A percentile compares a stretch with the other conserved stretches of the same genome.
Evolutionary conservation across 2,113 vertebrate species (phyloP).

Genomic region (Phoenicopterus ruber): DNA sequence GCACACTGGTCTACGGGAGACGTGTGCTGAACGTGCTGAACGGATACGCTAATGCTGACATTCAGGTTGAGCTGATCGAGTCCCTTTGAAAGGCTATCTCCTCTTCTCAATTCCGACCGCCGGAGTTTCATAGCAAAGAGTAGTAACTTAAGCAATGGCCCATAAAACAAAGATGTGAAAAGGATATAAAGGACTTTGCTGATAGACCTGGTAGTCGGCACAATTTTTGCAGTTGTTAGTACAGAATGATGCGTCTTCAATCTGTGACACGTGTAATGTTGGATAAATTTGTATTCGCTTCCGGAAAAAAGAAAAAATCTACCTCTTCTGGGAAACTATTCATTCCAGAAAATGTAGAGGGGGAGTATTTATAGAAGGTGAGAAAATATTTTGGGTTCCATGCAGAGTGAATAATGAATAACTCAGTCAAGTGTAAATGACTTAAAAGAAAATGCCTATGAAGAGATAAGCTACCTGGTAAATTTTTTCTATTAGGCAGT

Average conservation of each 20-base stretch:
- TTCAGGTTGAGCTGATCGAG: not conserved
- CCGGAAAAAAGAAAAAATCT: not conserved
- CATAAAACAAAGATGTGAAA: not conserved
- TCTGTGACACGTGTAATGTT: not conserved
- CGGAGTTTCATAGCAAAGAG: not conserved
- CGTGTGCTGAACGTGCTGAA: not conserved
- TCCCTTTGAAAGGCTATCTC: not conserved
- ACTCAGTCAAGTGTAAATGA: not conserved
- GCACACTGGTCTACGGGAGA: not conserved
- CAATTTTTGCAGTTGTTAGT: not conserved
- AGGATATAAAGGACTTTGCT: not conserved
- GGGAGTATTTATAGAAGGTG: conserved; percentile 39
- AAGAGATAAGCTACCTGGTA: conserved; percentile 19
- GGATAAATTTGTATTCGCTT: not conserved
- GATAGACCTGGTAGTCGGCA: not conserved
- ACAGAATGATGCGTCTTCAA: not conserved
- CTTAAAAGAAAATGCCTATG: conserved; percentile 14
- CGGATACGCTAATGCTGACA: not conserved
- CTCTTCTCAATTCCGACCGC: not conserved
- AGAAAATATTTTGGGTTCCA: conserved; percentile 43
- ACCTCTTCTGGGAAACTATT: conserved; percentile 16
- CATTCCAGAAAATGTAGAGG: not conserved
- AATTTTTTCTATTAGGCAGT: not conserved
- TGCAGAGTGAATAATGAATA: conserved; percentile 32
- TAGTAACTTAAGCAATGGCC: not conserved